Percentiles rank a stretch among this genome's conserved stretches.
These are phyloP conservation scores for Melinaea menophilus DNA, from an alignment of 2,888 invertebrate genomes.

Conservation along the genomic window DNA sequence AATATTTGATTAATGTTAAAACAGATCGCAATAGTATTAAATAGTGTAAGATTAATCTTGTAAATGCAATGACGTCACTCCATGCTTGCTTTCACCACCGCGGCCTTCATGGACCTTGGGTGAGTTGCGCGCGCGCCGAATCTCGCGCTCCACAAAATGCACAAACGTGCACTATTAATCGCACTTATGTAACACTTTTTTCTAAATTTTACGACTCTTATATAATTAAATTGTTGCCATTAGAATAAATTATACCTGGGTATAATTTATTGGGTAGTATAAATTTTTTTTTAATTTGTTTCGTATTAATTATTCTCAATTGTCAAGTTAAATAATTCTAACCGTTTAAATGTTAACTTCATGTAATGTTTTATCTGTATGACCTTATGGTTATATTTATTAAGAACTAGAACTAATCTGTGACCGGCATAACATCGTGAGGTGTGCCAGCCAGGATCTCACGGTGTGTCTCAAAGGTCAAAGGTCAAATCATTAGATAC, in stretches of 20 bases:
- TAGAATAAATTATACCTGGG: too few species aligned
- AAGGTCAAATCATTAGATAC: constrained; percentile 16
- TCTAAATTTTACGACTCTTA: constrained; percentile 2
- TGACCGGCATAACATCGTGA: constrained; percentile 11
- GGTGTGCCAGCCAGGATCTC: constrained; percentile 15
- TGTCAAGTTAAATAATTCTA: not conserved
- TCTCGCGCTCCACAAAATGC: constrained; percentile 23
- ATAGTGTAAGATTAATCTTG: not conserved
- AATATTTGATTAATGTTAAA: not conserved
- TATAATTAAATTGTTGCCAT: not conserved
- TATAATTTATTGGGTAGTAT: too few species aligned
- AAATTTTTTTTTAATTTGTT: too few species aligned
- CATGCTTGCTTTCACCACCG: constrained; percentile 26
- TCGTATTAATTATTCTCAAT: too few species aligned
- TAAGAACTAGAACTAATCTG: constrained; percentile 16
- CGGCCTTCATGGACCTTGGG: constrained; percentile 37
- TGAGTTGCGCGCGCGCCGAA: constrained; percentile 19
- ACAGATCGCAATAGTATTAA: not conserved
- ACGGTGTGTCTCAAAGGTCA: not conserved
- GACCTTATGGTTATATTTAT: constrained; percentile 15
- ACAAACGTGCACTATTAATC: constrained; percentile 21
- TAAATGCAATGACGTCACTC: constrained; percentile 9
- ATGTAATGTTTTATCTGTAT: not conserved
- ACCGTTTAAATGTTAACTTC: not conserved
- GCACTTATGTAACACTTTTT: constrained; percentile 25